Base-by-base conservation (phyloP, 2,888 invertebrate species). In the Himalopsyche tibetana region DNA sequence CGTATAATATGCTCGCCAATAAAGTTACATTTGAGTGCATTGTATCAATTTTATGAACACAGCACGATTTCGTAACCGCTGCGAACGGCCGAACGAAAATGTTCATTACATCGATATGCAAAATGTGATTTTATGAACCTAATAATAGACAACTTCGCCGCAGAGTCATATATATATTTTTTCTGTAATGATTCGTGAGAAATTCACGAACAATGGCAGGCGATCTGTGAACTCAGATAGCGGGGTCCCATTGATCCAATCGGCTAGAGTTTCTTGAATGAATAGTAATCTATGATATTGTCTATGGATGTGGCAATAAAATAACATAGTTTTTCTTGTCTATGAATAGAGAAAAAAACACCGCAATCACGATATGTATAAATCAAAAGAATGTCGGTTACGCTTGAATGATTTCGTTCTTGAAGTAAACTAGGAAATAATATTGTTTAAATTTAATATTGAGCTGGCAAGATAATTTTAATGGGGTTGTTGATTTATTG, bases 221-320 rank as follows among this genome's bases (percentile, higher is more conserved):
- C 9, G 63, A 63, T 63, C 63, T n/a, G 63, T 63, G 63, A 63
- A 63, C 63, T 63, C 6, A 12, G 63, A 63, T 63, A 63, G 63
- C 28, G 63, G 63, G 63, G 63, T 63, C 63, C 11, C 63, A 63
- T 63, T 63, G 63, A 63, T 63, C 11, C 19, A 63, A 63, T 63
- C 28, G 63, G 63, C 19, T 28, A 11, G 19, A 19, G 63, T 63
- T 63, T 63, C 63, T 63, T 63, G 63, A 63, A 63, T 63, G 63
- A 63, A 63, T 63, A 63, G 28, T 63, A 19, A 63, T 63, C 63
- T 63, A 63, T 63, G 63, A 63, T 63, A 28, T 15, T 63, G 63
- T 63, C 63, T 63, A 63, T 63, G 63, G 51, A 63, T 63, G 63
- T 63, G 63, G 63, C 28, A 63, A 63, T 63, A 63, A 63, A 63